These are phyloP conservation scores for Chelon auratus DNA, from an alignment of 2,797 vertebrate species.

Conservation along the genomic window DNA sequence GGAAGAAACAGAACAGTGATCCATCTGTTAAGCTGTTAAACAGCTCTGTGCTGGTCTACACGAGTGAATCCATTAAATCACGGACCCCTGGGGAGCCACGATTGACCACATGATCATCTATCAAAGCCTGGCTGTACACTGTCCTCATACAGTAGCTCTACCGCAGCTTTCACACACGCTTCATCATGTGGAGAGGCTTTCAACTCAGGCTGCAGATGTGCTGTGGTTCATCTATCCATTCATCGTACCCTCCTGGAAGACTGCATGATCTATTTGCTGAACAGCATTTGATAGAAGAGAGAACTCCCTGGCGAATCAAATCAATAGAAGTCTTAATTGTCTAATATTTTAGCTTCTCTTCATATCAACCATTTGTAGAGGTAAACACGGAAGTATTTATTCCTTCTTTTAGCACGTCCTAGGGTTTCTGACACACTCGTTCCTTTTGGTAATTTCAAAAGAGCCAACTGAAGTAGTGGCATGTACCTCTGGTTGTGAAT, in stretches of 20 bases:
- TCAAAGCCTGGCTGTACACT: conserved; percentile 51
- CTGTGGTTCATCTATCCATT: background rate
- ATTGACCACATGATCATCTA: conserved; percentile 58
- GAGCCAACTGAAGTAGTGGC: background rate
- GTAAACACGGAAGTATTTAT: background rate
- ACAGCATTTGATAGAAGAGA: background rate
- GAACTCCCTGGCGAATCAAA: background rate
- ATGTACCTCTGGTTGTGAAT: background rate
- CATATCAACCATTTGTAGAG: background rate
- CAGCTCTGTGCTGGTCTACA: conserved; percentile 61
- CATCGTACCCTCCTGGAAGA: background rate
- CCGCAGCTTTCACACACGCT: conserved; percentile 1
- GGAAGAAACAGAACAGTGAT: conserved; percentile 61
- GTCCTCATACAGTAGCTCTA: conserved; percentile 35
- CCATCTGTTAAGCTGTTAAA: conserved; percentile 73
- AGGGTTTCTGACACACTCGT: background rate
- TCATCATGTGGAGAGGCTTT: background rate
- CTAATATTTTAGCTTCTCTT: background rate
- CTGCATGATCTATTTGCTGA: background rate
- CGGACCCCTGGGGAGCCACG: conserved; percentile 46
- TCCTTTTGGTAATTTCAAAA: background rate
- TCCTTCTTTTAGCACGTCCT: background rate
- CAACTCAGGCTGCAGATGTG: background rate
- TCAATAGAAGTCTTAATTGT: background rate
- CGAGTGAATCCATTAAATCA: conserved; percentile 66